Base-by-base conservation (phyloP, 2,888 invertebrate species). In the Lepidonotus clava region DNA sequence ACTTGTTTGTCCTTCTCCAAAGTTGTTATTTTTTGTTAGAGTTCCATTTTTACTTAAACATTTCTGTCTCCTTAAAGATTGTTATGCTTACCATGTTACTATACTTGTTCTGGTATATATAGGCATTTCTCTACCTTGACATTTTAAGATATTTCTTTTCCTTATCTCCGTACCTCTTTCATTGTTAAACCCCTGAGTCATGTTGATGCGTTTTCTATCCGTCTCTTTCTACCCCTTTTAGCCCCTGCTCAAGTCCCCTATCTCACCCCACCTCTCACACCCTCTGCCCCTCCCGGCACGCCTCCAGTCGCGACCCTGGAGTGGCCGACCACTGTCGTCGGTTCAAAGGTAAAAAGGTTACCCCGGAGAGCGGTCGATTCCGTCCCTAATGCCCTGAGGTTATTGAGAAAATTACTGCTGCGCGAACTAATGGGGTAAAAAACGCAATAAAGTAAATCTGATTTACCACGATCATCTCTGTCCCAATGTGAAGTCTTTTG, bases 321-420 rank as follows among this genome's bases (percentile, higher is more conserved):
- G 61, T n/a, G n/a, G n/a, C n/a, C n/a, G n/a, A n/a, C 24, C 61
- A 61, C 8, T 18, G 24, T 24, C 61, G 24, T 61, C n/a, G 32
- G 61, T 61, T 61, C 61, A 28, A 32, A 32, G 61, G 61, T 61
- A 61, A 61, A 61, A 61, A 61, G 61, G 61, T 61, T 61, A 5
- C 28, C 28, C 11, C 28, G 61, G 61, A 28, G 32, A 61, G 32
- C 14, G 61, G 28, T 28, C 61, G 24, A 61, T 32, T n/a, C 61
- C 61, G 24, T 32, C 61, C 28, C 28, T 61, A 61, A 24, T 61
- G 61, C 5, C 28, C 24, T 32, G 28, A 11, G 28, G 61, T 61
- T 61, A 61, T 61, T 32, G 28, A 11, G 28, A 32, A 28, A 28
- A 61, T 61, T 61, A 61, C 24, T 24, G 11, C 28, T 14, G 32